Conservation (phyloP, 2,797 vertebrate species). For the Phrynocephalus guinanensis region DNA sequence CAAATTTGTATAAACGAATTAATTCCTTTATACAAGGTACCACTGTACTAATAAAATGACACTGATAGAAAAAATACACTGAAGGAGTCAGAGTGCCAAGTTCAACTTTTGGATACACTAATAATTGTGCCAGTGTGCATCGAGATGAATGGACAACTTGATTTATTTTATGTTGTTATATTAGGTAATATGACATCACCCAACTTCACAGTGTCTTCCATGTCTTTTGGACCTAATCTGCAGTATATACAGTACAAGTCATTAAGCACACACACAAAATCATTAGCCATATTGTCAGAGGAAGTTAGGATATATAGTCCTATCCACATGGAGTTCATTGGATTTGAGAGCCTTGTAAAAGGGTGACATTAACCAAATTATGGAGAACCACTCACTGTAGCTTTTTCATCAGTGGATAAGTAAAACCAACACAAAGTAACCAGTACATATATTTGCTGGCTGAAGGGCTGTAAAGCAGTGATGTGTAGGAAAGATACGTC, state of each 20-base stretch:
- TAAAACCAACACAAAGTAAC: background rate
- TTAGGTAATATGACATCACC: too few relatives aligned
- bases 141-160: background rate
- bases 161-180: background rate
- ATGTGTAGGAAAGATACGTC: background rate
- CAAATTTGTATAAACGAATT: too few relatives aligned
- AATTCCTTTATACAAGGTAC: too few relatives aligned
- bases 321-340: background rate
- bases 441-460: background rate
- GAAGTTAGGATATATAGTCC: background rate
- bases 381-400: background rate
- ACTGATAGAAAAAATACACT: background rate
- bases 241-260: too few relatives aligned
- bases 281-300: too few relatives aligned
- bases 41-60: background rate
- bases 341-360: background rate
- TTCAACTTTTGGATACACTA: background rate
- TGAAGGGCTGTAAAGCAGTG: background rate
- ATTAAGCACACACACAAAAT: too few relatives aligned
- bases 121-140: background rate
- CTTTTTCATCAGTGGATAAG: background rate
- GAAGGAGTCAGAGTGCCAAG: background rate
- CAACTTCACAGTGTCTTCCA: background rate
- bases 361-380: background rate
- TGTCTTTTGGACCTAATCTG: background rate